Evolutionary conservation across 2,113 vertebrate species (phyloP).

Genomic region (Merops nubicus): DNA sequence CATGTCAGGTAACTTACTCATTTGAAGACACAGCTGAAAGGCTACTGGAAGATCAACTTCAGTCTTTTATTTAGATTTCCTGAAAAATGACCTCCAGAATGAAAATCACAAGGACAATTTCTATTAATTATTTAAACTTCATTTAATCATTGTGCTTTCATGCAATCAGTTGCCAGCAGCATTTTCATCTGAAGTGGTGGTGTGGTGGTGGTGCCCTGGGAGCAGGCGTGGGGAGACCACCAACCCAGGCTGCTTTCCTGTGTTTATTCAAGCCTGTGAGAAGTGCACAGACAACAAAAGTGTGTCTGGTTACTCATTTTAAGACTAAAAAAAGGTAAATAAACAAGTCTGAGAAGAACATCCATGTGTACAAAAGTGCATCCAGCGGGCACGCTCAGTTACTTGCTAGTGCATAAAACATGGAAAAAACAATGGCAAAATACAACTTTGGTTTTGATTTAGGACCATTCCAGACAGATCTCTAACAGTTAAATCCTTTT

Average conservation of each 20-base stretch:
- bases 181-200: neutral
- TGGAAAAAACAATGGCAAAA: neutral
- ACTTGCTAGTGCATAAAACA: neutral
- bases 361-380: neutral
- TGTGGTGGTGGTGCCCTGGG: neutral
- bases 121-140: neutral
- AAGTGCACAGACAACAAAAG: neutral
- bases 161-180: neutral
- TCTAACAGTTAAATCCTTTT: neutral
- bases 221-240: neutral
- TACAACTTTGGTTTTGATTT: neutral
- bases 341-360: neutral
- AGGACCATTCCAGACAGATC: neutral
- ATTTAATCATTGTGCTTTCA: neutral
- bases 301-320: neutral
- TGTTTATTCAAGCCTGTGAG: neutral
- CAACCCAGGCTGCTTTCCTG: neutral
- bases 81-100: neutral
- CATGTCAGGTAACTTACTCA: rapidly evolving
- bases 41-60: neutral
- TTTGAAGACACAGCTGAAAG: neutral
- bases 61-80: neutral
- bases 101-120: neutral
- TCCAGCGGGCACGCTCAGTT: neutral
- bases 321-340: neutral